Base-by-base conservation (phyloP, 2,888 invertebrate species). In the Rhagium mordax region DNA sequence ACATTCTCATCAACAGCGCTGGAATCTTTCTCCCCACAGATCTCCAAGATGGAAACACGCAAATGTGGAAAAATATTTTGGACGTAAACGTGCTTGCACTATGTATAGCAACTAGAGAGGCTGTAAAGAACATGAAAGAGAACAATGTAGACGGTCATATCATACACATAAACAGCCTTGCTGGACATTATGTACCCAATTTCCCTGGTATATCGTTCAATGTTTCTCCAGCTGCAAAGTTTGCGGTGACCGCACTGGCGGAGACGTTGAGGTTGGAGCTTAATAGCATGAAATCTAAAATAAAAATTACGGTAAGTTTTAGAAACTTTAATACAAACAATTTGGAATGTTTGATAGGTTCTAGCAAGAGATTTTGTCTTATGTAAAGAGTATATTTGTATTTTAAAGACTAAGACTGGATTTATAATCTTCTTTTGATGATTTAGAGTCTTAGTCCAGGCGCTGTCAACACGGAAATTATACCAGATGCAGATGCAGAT, bases 1-100 rank as follows among this genome's bases (percentile, higher is more conserved):
- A 86, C 57, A 82, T 87, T 27, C 61, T 88, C 15, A 81, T 88
- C 2, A 88, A 88, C 72, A 87, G 87, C 71, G 87, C 87, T n/a
- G 88, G 86, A 8, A 6, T 84, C 3, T 0, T 62, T 0, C 69
- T 60, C n/a, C 2, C 49, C 0, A 79, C 77, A 13, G 69, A 67
- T 24, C 72, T 86, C 15, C 69, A 74, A 15, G 81, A 85, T 79
- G 82, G 81, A 16, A 70, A 79, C 33, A 69, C 75, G 0, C 73
- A 74, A 33, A 74, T 67, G 4, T 82, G 81, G 82, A 75, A 69
- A 47, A 71, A 74, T 15, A 60, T 70, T 18, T 21, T 79, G 8
- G 78, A 78, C 49, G 72, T 74, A 3, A 78, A 78, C 48, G 70
- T 78, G 1, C 29, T 76, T 13, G 78, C 72, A 13, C 27, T 69